Evolutionary conservation across 2,797 vertebrate species (phyloP), one percentile per base, ranked within the genome.

Genomic region (Enteromius unitaeniatus): DNA sequence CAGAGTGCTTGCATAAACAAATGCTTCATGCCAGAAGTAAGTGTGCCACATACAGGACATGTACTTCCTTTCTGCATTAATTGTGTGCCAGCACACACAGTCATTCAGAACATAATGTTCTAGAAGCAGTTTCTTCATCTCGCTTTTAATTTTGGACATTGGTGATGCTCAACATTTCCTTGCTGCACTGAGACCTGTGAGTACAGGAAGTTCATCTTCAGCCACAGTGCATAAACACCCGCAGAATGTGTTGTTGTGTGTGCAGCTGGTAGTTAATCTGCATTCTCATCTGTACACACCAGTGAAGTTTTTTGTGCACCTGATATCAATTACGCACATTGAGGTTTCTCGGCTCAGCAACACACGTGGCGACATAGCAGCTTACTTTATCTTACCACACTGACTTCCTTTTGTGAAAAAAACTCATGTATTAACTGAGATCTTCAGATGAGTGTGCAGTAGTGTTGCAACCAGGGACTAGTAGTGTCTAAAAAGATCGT

Each of bases 291-390:
- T 90, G 70, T 86, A 84, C 87, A 88, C 86, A 89, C 92, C 85
- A 88, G 90, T 82, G 67, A 34, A 74, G 84, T 86, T 82, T 74
- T 85, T 37, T 86, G 67, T 87, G 86, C 90, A 92, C 91, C 88
- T 89, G 89, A 86, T 60, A 86, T 82, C 85, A 89, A 85, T 89
- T 92, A 91, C 91, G 92, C 87, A 91, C 90, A 77, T 88, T 94
- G 94, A 70, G 93, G 92, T 94, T 92, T 91, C 82, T 81, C 88
- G 89, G 76, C 89, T 90, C 81, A 81, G 79, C 80, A 85, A 84
- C 55, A 53, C 87, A 88, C 69, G 11, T 84, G 86, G 85, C 88
- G 76, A 34, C 86, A 67, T 89, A 91, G 92, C 91, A 92, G 88
- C 84, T 90, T 78, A 88, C 34, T 90, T 92, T 89, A 90, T 93